Base-by-base conservation (phyloP, 2,888 invertebrate genomes). In the Nymphalis c-album region DNA sequence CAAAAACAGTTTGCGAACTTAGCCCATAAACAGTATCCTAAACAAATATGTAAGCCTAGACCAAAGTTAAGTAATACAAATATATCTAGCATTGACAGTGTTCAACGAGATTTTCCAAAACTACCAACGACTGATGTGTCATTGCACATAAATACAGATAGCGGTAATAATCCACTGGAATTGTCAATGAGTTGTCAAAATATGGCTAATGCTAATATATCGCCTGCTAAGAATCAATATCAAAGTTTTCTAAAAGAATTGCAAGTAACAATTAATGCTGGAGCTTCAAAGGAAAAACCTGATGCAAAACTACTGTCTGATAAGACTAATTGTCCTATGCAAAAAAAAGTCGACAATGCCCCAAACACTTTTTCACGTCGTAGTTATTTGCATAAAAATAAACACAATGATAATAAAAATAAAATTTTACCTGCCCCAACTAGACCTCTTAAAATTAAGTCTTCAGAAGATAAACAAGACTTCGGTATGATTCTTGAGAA, bases 301-400 rank as follows among this genome's bases (percentile, higher is more conserved):
- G 71, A 69, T 51, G 31, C 22, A 26, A 61, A 60, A 68, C 60
- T 20, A 46, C 13, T 7, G 53, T 53, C 40, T 59, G 46, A 45
- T 3, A 82, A 75, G 78, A 71, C 78, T 59, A 74, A 50, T 78
- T 18, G 63, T 75, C 50, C 78, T 80, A 53, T 72, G 73, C 68
- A 72, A 63, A 88, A 85, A 76, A 87, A 85, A 75, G 77, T 77
- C 10, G 88, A 89, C 46, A 80, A 80, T 64, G 85, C 84, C 35
- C 85, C 86, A 3, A 87, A 90, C 64, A 92, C 92, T 3, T 92
- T 91, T 75, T 80, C 91, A 17, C 86, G 92, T 40, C 85, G 87
- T 60, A 90, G 84, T 72, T 92, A 91, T 72, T 83, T 89, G 82
- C 89, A 90, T 73, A 91, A 87, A 77, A 88, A 81, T 70, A 87